Base-by-base conservation (phyloP, 2,113 vertebrate genomes). In the Anoura caudifer region DNA sequence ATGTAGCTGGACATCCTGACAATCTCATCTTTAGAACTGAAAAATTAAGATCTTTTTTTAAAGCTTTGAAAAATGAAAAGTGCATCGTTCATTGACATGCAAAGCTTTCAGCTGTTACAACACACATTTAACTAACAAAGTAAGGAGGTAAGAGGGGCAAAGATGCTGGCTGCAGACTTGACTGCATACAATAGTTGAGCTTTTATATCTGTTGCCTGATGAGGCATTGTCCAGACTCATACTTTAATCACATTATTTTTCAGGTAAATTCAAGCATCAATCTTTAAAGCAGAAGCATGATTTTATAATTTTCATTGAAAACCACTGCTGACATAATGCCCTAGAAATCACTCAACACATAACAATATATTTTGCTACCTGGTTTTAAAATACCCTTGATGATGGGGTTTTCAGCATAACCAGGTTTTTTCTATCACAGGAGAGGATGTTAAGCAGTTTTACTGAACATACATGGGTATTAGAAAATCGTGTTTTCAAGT, bases 1-100 rank as follows among this genome's bases (percentile, higher is more conserved):
- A 94, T 97, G 45, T 89, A 96, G 43, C 65, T 95, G 97, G 95
- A 90, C 96, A 86, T 97, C 97, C 97, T 95, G 95, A 97, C 94
- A 98, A 96, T 89, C 43, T 96, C 61, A 95, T 98, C 69, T 97
- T 97, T 97, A 96, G 82, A 97, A 91, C 84, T 80, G 92, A 76
- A 96, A 84, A 97, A 98, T 96, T 95, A 98, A 94, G 56, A 96
- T 89, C 54, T 95, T 90, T 97, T 70, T 89, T 94, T 89, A 95
- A 96, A 97, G 24, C 76, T 95, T 65, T 95, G 93, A 93, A 95
- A 97, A 93, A 92, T 92, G 91, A 81, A 97, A 95, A 92, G 84
- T 97, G 45, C 56, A 88, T 93, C 85, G 33, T 96, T 97, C 92
- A 91, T 63, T 94, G 90, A 97, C 10, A 31, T 94, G 72, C 75